Base-by-base conservation (phyloP, 2,888 invertebrate species). In the Pammene fasciana region DNA sequence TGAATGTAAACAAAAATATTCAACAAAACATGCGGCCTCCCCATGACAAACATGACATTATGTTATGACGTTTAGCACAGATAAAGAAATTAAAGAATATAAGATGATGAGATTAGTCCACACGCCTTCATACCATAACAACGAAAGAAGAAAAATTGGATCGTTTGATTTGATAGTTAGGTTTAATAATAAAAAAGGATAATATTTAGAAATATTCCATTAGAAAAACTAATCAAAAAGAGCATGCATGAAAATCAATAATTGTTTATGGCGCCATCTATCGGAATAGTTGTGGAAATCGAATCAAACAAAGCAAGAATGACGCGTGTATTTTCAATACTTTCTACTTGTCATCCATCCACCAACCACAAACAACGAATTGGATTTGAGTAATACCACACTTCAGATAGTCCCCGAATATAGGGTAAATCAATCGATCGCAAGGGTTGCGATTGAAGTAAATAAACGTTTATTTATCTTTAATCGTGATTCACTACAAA, bases 271-370 rank as follows among this genome's bases (percentile, higher is more conserved):
- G 34, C 26, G 68, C 68, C 68, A 26, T 68, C 68, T 68, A n/a
- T 57, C 52, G 64, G 45, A 57, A 36, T 50, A 9, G 34, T 38
- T n/a, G n/a, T 43, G 43, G n/a, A 57, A 48, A 36, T 34, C 38
- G 45, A 45, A 55, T 43, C 68, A 64, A 64, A 64, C 68, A 68
- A 68, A 68, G 68, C 75, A 81, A 89, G 85, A 86, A 92, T 92
- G 92, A 92, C 92, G 92, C 92, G 89, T 87, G 83, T 88, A 89
- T 90, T 92, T 92, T 92, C 92, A 90, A 88, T 89, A 90, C 84
- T 87, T 89, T 90, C 89, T 90, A 87, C 89, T 90, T 91, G 90
- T 87, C 78, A 76, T 74, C 76, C 75, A 80, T 80, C 76, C 80
- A 82, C 79, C 82, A 86, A 84, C 81, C 81, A 84, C 84, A 89